Percentiles rank a stretch among this genome's conserved stretches.
phyloP scores from a whole-genome alignment of 2,888 invertebrate genomes.

The Cephonodes hylas region DNA sequence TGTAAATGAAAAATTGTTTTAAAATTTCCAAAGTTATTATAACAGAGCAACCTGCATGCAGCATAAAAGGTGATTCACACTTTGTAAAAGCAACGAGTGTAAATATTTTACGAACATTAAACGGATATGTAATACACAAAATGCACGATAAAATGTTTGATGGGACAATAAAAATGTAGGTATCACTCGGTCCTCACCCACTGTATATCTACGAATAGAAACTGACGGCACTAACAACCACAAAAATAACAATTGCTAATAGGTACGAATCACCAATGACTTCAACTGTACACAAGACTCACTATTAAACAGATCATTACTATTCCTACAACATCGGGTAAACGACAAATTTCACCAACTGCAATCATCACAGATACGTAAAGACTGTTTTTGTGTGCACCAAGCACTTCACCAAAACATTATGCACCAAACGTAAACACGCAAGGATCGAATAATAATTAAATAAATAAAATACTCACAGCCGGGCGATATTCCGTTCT shows the following conservation, averaged over 20 bases:
- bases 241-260: constrained; percentile 58
- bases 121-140: constrained; percentile 35
- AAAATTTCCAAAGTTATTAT: background rate
- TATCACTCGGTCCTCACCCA: constrained; percentile 61
- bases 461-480: constrained; percentile 84
- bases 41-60: background rate
- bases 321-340: constrained; percentile 40
- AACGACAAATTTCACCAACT: constrained; percentile 46
- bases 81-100: constrained; percentile 22
- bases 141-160: constrained; percentile 54
- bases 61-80: constrained; percentile 17
- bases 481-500: constrained; percentile 91
- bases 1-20: constrained; percentile 23
- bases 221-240: constrained; percentile 61
- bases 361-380: constrained; percentile 33
- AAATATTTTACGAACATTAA: constrained; percentile 34
- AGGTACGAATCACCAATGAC: constrained; percentile 52
- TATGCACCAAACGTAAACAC: constrained; percentile 42
- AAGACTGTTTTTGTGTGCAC: constrained; percentile 21
- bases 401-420: constrained; percentile 52
- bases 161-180: constrained; percentile 52
- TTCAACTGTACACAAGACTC: constrained; percentile 27
- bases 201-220: constrained; percentile 60
- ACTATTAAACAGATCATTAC: constrained; percentile 27
- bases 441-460: constrained; percentile 7